phyloP scores from a whole-genome alignment of 2,888 invertebrate genomes.

The Eupithecia inturbata region DNA sequence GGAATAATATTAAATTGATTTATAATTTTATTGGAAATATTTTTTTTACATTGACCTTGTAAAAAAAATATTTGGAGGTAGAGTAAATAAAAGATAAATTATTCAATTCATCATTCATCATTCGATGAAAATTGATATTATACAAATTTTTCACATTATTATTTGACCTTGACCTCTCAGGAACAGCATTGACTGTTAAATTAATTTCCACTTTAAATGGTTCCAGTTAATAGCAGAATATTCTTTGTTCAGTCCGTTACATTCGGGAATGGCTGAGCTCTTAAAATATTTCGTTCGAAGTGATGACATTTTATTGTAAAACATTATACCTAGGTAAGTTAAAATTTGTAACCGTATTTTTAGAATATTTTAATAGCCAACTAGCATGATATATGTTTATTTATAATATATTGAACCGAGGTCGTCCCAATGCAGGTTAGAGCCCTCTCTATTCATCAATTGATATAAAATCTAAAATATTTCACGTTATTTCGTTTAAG shows the following conservation, averaged over 20 bases:
- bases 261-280: conserved; percentile 17
- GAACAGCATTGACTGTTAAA: conserved; percentile 1
- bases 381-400: background rate
- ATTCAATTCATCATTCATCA: no score
- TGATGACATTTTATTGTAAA: background rate
- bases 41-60: no score
- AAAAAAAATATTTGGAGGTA: no score
- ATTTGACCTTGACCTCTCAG: conserved; percentile 20
- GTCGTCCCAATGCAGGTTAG: background rate
- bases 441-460: background rate
- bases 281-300: background rate
- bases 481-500: background rate
- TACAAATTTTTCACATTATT: background rate
- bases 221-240: conserved; percentile 21
- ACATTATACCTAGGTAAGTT: background rate
- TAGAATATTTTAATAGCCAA: background rate
- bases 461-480: background rate
- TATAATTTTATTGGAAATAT: no score
- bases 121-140: background rate
- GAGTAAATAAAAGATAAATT: conserved; percentile 21
- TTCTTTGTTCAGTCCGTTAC: conserved; percentile 29
- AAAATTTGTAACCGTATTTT: background rate
- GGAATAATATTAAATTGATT: no score
- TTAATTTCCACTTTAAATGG: conserved; percentile 25
- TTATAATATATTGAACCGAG: background rate